A percentile compares a stretch with the other conserved stretches of the same genome.
Evolutionary conservation across 2,888 invertebrate genomes (phyloP).

Genomic region (Anorthoa munda): DNA sequence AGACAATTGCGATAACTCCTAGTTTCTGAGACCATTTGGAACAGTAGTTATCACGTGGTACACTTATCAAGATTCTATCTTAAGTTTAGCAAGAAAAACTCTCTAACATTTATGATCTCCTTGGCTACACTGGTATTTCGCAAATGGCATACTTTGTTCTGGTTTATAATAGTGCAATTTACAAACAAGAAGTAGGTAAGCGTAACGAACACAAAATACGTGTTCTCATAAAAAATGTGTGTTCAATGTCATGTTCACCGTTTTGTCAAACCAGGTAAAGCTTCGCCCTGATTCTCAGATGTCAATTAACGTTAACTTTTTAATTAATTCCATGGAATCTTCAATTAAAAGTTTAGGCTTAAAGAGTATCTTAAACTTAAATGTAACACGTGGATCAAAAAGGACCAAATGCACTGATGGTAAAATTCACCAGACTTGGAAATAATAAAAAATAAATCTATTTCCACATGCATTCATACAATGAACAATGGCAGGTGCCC

Average conservation of each 20-base stretch:
- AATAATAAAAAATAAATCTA: no score
- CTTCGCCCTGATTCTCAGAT: background rate
- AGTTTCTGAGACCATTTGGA: background rate
- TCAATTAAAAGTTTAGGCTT: conserved; percentile 28
- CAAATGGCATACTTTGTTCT: conserved; percentile 9
- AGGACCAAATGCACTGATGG: background rate
- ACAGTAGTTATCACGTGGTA: background rate
- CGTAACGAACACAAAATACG: background rate
- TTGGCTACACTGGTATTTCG: conserved; percentile 28
- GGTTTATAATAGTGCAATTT: conserved; percentile 28
- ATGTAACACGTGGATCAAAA: background rate
- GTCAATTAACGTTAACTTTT: conserved; percentile 5
- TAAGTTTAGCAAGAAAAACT: background rate
- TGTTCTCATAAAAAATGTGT: background rate
- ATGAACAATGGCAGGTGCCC: no score
- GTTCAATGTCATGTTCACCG: background rate
- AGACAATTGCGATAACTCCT: background rate
- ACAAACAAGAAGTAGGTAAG: conserved; percentile 21
- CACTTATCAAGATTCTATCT: conserved; percentile 3
- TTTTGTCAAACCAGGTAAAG: background rate
- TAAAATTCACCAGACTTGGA: background rate
- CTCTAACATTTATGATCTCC: background rate
- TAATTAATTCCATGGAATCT: background rate
- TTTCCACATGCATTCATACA: no score
- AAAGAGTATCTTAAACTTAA: conserved; percentile 21